A percentile compares a stretch with the other conserved stretches of the same genome.
Evolutionary conservation across 2,797 vertebrate genomes (phyloP).

Genomic region (Pempheris klunzingeri): DNA sequence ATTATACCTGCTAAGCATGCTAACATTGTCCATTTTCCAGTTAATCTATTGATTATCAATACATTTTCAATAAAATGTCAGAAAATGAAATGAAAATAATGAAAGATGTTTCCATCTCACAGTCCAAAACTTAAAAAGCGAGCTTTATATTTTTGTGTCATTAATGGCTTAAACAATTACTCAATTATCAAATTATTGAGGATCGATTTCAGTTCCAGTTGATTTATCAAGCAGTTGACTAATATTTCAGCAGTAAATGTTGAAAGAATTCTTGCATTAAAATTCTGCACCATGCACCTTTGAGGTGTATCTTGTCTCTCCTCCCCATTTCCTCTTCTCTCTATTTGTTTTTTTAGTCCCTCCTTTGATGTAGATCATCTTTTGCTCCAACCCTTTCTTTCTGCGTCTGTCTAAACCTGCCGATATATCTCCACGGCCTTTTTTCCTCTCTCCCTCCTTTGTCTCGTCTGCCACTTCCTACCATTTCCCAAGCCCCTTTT

Average conservation of each 20-base stretch:
- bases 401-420: slow-evolving; percentile 51
- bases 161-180: background rate
- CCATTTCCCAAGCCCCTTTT: slow-evolving; percentile 66
- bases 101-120: background rate
- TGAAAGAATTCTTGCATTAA: slow-evolving; percentile 9
- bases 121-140: background rate
- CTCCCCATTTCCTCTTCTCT: background rate
- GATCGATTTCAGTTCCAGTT: background rate
- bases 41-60: slow-evolving; percentile 2
- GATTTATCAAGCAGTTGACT: background rate
- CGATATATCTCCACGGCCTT: slow-evolving; percentile 41
- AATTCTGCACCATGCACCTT: slow-evolving; percentile 3
- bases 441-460: slow-evolving; percentile 59
- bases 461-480: slow-evolving; percentile 64
- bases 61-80: too few species aligned
- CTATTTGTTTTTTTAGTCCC: slow-evolving; percentile 19
- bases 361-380: slow-evolving; percentile 46
- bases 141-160: background rate
- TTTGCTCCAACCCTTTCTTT: slow-evolving; percentile 23
- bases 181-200: background rate
- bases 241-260: background rate
- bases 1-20: too few species aligned
- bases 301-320: slow-evolving; percentile 6
- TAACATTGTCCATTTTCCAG: background rate
- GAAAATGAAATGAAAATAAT: too few species aligned